Evolutionary conservation across 2,113 vertebrate genomes (phyloP).

Genomic region (Mesoclemmys tuberculata): DNA sequence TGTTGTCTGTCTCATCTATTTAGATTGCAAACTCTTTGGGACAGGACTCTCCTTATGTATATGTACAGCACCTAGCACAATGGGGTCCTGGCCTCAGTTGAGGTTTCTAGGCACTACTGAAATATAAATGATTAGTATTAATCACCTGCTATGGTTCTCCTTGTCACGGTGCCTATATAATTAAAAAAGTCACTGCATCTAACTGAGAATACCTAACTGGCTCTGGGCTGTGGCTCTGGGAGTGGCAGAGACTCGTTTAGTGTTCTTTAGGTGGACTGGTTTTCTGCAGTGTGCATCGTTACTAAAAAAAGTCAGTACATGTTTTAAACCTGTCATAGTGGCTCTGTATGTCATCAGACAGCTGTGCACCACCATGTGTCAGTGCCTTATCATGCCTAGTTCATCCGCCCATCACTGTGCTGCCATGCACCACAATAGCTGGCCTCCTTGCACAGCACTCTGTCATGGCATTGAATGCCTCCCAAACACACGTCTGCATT

Average conservation of each 20-base stretch:
- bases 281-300: background rate
- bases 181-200: background rate
- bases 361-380: background rate
- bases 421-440: background rate
- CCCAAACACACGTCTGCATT: background rate
- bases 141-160: fast-evolving
- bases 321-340: background rate
- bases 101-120: background rate
- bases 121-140: background rate
- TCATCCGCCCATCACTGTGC: background rate
- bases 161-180: background rate
- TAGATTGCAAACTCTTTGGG: fast-evolving
- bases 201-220: background rate
- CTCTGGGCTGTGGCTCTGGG: background rate
- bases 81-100: background rate
- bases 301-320: background rate
- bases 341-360: background rate
- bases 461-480: fast-evolving
- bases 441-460: background rate
- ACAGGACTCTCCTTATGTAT: fast-evolving
- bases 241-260: fast-evolving
- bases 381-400: background rate
- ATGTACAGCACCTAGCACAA: background rate
- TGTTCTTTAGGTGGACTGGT: background rate
- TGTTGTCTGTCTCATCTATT: fast-evolving